Percentiles rank a stretch among this genome's conserved stretches.
phyloP scores from a whole-genome alignment of 2,888 invertebrate species.

The Drosophila pseudotalamancana region DNA sequence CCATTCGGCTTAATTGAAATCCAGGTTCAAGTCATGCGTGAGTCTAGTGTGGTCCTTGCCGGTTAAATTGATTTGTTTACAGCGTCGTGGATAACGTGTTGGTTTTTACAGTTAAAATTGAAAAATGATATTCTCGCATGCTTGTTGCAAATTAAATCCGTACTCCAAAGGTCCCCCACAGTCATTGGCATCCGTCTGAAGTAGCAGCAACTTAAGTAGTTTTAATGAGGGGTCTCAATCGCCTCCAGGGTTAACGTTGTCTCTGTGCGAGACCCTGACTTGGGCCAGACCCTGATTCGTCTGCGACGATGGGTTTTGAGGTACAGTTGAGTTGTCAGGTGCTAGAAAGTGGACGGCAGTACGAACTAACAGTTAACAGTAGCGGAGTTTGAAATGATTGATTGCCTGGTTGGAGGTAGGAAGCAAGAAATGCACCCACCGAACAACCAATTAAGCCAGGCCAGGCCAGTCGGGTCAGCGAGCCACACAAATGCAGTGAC shows the following conservation, averaged over 20 bases:
- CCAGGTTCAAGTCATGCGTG: conserved; percentile 30
- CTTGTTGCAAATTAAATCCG: conserved; percentile 68
- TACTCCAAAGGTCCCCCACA: conserved; percentile 29
- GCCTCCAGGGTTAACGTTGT: conserved; percentile 48
- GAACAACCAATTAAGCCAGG: conserved; percentile 55
- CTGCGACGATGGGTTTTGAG: conserved; percentile 7
- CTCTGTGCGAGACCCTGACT: not conserved
- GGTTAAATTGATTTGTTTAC: conserved; percentile 74
- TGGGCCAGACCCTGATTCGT: conserved; percentile 16
- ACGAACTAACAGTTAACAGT: conserved; percentile 32
- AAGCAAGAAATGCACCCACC: conserved; percentile 40
- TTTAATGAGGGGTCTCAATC: conserved; percentile 70
- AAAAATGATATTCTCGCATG: conserved; percentile 81
- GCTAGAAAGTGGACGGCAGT: not conserved
- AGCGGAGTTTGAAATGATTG: conserved; percentile 54
- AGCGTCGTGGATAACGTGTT: conserved; percentile 69
- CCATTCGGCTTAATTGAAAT: conserved; percentile 70
- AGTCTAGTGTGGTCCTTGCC: conserved; percentile 56
- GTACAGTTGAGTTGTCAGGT: conserved; percentile 55
- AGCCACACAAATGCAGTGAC: conserved; percentile 49
- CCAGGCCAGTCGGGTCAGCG: too few relatives aligned
- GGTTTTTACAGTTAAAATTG: conserved; percentile 80
- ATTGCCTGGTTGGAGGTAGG: conserved; percentile 30
- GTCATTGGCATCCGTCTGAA: conserved; percentile 7
- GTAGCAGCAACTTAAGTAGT: conserved; percentile 64